A percentile compares a stretch with the other conserved stretches of the same genome.
Evolutionary conservation across 2,113 vertebrate species (phyloP).

Genomic region (Atractosteus spatula): DNA sequence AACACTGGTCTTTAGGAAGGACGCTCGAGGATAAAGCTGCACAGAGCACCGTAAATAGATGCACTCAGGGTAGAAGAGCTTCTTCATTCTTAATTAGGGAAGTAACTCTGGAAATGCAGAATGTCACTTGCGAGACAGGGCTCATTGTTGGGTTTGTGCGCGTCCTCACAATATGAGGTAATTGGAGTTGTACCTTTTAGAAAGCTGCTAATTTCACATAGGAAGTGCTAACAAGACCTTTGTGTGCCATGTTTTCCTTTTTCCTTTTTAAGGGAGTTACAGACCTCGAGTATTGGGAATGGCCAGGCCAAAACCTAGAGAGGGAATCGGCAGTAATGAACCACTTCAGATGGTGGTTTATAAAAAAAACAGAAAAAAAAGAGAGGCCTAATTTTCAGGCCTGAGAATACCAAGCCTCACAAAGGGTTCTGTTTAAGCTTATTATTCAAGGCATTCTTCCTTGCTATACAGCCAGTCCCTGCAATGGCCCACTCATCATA

Average conservation of each 20-base stretch:
- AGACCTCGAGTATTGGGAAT: conserved; percentile 90
- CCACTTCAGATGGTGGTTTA: conserved; percentile 96
- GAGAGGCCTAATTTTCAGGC: conserved; percentile 93
- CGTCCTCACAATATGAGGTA: conserved; percentile 93
- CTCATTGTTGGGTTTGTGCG: conserved; percentile 75
- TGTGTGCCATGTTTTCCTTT: conserved; percentile 98
- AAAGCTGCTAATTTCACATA: conserved; percentile 99
- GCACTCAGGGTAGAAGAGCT: conserved; percentile 85
- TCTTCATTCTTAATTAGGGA: conserved; percentile 98
- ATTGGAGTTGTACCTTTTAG: conserved; percentile 99
- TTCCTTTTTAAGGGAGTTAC: conserved; percentile 92
- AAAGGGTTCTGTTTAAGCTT: conserved; percentile 99
- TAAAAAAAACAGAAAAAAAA: conserved; percentile 73
- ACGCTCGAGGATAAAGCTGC: conserved; percentile 80
- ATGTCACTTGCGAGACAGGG: conserved; percentile 78
- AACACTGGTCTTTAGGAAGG: conserved; percentile 82
- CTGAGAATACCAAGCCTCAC: conserved; percentile 93
- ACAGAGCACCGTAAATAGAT: conserved; percentile 88
- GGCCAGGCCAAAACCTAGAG: conserved; percentile 86
- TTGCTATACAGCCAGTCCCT: conserved; percentile 87
- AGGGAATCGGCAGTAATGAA: conserved; percentile 95
- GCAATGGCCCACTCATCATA: conserved; percentile 99
- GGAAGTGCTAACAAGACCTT: conserved; percentile 99
- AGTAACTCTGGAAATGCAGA: conserved; percentile 87
- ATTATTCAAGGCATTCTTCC: conserved; percentile 97